These are phyloP conservation scores for Machaerirhynchus nigripectus DNA, from an alignment of 2,113 vertebrate genomes.

Conservation along the genomic window DNA sequence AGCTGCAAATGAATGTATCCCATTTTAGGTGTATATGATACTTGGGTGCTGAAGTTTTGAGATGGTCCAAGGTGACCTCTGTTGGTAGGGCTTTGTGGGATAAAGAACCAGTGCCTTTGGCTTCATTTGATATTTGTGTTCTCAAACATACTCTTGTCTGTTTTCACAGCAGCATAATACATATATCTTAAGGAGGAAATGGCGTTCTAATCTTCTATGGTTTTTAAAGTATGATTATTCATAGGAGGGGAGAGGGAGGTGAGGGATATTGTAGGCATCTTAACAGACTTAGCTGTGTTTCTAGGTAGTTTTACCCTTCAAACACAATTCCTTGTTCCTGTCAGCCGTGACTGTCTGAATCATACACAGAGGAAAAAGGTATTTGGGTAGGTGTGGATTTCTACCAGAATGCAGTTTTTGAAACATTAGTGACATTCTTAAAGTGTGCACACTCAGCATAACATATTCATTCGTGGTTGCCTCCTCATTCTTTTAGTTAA, in stretches of 20 bases:
- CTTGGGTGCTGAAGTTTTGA: not conserved
- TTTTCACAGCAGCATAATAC: not conserved
- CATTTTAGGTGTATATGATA: not conserved
- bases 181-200: not conserved
- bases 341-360: not conserved
- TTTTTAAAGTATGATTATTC: not conserved
- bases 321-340: not conserved
- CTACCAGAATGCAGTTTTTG: not conserved
- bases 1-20: not conserved
- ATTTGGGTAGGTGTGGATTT: not conserved
- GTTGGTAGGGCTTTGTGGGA: not conserved
- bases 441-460: conserved; percentile 3
- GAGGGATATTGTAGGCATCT: not conserved
- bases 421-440: not conserved
- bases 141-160: not conserved
- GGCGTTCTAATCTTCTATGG: not conserved
- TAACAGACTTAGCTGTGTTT: not conserved
- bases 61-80: not conserved
- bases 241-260: not conserved
- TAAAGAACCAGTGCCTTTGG: not conserved
- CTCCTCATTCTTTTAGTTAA: conserved; percentile 51
- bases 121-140: not conserved
- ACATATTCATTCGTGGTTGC: conserved; percentile 19
- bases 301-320: not conserved
- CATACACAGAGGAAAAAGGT: not conserved